Percentiles rank a stretch among this genome's conserved stretches.
phyloP scores from a whole-genome alignment of 1,140 invertebrate genomes.

The Diploscapter pachys region DNA sequence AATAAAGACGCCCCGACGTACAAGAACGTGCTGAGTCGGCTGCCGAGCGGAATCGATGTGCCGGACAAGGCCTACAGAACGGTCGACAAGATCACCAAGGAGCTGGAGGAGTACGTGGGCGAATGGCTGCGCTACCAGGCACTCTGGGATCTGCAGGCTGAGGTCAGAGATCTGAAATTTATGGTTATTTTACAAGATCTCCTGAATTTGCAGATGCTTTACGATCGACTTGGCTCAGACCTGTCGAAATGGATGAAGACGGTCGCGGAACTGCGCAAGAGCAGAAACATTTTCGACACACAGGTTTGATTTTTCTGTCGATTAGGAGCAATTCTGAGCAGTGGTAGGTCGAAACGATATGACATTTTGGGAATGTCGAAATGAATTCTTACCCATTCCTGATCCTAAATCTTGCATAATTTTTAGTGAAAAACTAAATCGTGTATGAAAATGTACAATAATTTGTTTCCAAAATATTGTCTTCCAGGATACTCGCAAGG shows the following conservation, averaged over 20 bases:
- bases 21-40: slow-evolving; percentile 82
- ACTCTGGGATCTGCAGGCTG: slow-evolving; percentile 95
- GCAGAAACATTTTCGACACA: slow-evolving; percentile 93
- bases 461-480: no score
- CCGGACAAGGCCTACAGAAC: slow-evolving; percentile 77
- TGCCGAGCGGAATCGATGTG: slow-evolving; percentile 74
- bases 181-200: neutral
- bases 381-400: neutral
- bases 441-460: no score
- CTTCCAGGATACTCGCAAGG: slow-evolving; percentile 73
- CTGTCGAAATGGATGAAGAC: slow-evolving; percentile 93
- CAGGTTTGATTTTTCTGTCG: slow-evolving; percentile 65
- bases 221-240: slow-evolving; percentile 85
- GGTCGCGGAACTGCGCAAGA: slow-evolving; percentile 92
- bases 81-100: slow-evolving; percentile 68
- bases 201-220: slow-evolving; percentile 67
- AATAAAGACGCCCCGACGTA: slow-evolving; percentile 64
- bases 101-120: slow-evolving; percentile 80
- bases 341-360: neutral
- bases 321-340: neutral
- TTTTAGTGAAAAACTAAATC: neutral
- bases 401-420: neutral
- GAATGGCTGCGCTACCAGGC: slow-evolving; percentile 95
- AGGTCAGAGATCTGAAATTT: slow-evolving; percentile 76
- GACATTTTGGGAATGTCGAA: neutral